Conservation (phyloP, 2,113 vertebrate genomes). For the Melierax canorus region DNA sequence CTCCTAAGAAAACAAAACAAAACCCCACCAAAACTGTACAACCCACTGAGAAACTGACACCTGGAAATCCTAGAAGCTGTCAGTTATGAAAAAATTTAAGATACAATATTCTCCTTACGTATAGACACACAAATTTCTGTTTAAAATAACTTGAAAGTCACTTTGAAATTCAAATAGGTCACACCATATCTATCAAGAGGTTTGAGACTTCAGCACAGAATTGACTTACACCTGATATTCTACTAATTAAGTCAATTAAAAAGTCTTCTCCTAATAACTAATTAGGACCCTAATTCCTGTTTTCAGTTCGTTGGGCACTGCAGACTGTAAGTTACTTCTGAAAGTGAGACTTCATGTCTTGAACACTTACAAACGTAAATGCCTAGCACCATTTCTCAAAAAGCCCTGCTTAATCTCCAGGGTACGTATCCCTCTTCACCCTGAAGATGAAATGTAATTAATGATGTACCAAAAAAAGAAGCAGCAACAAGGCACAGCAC, state of each 20-base stretch:
- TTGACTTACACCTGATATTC: background rate
- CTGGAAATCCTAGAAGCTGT: background rate
- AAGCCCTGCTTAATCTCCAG: background rate
- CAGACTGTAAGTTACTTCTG: background rate
- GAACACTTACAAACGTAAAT: background rate
- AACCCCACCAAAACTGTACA: background rate
- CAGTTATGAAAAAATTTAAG: background rate
- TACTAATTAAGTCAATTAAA: background rate
- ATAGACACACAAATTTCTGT: background rate
- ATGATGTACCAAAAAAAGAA: background rate
- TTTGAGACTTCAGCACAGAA: background rate
- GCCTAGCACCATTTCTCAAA: background rate
- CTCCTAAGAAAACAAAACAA: background rate
- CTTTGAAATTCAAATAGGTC: conserved; percentile 21
- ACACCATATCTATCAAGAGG: background rate
- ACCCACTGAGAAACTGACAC: background rate
- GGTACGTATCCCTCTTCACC: background rate
- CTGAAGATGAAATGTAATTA: background rate
- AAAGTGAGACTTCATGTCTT: background rate
- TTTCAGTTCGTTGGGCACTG: background rate
- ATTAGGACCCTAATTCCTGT: background rate
- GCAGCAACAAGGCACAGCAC: background rate
- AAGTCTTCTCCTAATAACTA: background rate
- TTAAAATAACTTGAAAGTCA: conserved; percentile 18
- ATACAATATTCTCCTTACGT: background rate